phyloP scores from a whole-genome alignment of 2,113 vertebrate genomes.

The Cygnus atratus region DNA sequence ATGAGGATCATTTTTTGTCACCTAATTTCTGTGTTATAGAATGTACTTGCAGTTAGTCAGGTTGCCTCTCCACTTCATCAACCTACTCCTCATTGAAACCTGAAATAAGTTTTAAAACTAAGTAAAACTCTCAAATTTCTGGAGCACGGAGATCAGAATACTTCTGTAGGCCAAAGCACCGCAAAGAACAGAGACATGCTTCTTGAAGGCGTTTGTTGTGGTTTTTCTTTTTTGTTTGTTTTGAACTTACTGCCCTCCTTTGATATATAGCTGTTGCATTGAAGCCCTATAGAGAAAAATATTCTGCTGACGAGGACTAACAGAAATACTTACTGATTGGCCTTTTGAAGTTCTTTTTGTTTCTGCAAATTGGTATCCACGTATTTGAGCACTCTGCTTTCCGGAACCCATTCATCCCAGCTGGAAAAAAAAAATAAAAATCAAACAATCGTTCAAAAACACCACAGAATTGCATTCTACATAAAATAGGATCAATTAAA shows the following conservation, averaged over 20 bases:
- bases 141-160: background rate
- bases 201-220: background rate
- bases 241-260: background rate
- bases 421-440: slow-evolving; percentile 71
- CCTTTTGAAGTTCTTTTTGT: slow-evolving; percentile 99
- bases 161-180: background rate
- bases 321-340: slow-evolving; percentile 92
- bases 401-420: slow-evolving; percentile 99
- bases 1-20: background rate
- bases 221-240: no score
- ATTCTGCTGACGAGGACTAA: background rate
- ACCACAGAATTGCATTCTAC: background rate
- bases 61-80: background rate
- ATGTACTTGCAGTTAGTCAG: background rate
- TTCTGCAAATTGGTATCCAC: slow-evolving; percentile 99
- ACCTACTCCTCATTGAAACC: background rate
- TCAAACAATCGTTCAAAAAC: background rate
- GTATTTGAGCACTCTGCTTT: slow-evolving; percentile 99
- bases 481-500: background rate
- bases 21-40: background rate
- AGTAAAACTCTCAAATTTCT: background rate
- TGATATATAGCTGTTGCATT: accelerated
- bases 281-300: background rate
- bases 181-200: background rate
- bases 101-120: background rate